Conservation (phyloP, 2,113 vertebrate genomes). For the Mus pahari region DNA sequence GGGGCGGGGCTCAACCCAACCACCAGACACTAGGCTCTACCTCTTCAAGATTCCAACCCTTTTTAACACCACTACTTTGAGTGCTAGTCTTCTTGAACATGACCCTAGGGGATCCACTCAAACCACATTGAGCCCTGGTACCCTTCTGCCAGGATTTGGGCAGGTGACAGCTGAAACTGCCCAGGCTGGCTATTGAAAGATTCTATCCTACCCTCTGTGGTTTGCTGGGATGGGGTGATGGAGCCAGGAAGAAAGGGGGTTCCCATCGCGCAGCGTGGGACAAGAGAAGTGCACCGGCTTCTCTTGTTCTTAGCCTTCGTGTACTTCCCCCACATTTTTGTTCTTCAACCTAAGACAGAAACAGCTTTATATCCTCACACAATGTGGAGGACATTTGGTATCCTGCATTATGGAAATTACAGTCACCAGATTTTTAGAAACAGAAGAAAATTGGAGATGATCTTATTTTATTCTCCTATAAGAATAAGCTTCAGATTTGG, state of each 20-base stretch:
- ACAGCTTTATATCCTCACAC: slow-evolving; percentile 61
- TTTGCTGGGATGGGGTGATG: neutral
- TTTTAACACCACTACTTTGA: neutral
- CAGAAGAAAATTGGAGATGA: slow-evolving; percentile 33
- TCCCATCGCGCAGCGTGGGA: neutral
- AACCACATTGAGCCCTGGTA: neutral
- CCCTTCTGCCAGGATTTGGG: neutral
- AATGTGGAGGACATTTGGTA: slow-evolving; percentile 64
- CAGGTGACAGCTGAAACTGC: neutral
- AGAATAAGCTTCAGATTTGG: slow-evolving; percentile 30
- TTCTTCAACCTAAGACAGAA: slow-evolving; percentile 36
- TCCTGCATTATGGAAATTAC: slow-evolving; percentile 68
- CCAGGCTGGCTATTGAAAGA: neutral
- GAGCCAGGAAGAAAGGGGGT: neutral
- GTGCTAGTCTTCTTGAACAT: neutral
- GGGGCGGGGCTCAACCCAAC: rapidly evolving
- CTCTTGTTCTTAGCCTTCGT: neutral
- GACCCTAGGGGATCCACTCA: neutral
- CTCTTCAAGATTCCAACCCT: neutral
- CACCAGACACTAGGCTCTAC: neutral
- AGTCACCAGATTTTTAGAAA: slow-evolving; percentile 70
- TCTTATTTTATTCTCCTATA: slow-evolving; percentile 23
- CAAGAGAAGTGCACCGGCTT: too few relatives aligned
- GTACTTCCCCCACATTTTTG: slow-evolving; percentile 5
- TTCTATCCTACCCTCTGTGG: neutral